A percentile compares a stretch with the other conserved stretches of the same genome.
Conservation (phyloP, 1,140 invertebrate genomes). For the Chelonus insularis region DNA sequence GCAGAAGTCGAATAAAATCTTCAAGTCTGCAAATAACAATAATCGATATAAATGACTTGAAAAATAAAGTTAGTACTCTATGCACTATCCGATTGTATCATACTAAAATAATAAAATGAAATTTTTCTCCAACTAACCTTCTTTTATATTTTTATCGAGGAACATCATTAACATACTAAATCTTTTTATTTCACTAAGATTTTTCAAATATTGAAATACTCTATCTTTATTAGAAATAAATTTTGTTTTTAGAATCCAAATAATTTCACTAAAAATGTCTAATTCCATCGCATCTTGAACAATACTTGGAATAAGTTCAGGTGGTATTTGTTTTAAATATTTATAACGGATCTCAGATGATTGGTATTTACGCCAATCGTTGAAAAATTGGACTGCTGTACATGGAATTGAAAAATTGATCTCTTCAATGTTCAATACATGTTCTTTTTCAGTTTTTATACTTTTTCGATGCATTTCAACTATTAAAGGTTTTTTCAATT, state of each 20-base stretch:
- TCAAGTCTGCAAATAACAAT: constrained; percentile 49
- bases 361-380: constrained; percentile 59
- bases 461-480: constrained; percentile 21
- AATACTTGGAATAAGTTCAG: constrained; percentile 59
- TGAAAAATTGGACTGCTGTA: constrained; percentile 64
- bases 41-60: too few relatives aligned
- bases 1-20: constrained; percentile 43
- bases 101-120: too few relatives aligned
- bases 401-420: too few relatives aligned
- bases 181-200: constrained; percentile 53
- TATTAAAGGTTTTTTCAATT: constrained; percentile 21
- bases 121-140: constrained; percentile 40
- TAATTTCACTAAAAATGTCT: constrained; percentile 62
- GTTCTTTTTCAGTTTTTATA: constrained; percentile 36
- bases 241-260: constrained; percentile 52
- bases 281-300: constrained; percentile 67
- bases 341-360: constrained; percentile 45
- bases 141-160: constrained; percentile 50
- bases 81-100: too few relatives aligned
- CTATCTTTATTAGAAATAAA: constrained; percentile 46
- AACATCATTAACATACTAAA: constrained; percentile 58
- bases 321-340: constrained; percentile 62
- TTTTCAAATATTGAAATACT: constrained; percentile 47
- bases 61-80: too few relatives aligned
- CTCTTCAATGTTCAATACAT: too few relatives aligned